phyloP scores from a whole-genome alignment of 2,113 vertebrate species.

The Bolborhynchus lineola region DNA sequence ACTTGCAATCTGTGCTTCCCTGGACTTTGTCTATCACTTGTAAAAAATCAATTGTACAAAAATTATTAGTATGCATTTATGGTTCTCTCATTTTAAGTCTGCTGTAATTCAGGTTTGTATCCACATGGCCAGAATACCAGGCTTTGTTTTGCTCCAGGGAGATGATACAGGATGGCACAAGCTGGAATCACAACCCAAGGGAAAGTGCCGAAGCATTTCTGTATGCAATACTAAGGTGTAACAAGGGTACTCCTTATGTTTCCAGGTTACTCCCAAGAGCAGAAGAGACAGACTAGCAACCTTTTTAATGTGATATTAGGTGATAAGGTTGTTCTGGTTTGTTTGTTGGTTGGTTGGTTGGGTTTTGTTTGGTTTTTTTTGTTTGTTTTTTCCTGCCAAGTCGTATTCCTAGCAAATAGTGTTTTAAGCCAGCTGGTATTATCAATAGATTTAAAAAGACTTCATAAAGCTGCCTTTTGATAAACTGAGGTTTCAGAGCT shows the following conservation, averaged over 20 bases:
- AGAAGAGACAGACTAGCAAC: not conserved
- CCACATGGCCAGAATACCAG: not conserved
- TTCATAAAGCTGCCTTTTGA: not conserved
- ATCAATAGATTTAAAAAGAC: not conserved
- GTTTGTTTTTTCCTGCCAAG: not conserved
- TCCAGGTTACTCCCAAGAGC: not conserved
- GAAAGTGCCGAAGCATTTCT: not conserved
- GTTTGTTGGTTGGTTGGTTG: too few relatives aligned
- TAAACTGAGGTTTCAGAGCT: not conserved
- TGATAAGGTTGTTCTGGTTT: not conserved
- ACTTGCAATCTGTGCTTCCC: not conserved
- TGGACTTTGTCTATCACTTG: not conserved
- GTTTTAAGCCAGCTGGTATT: not conserved
- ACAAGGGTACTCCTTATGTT: not conserved
- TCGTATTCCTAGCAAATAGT: not conserved
- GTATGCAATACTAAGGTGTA: fast-evolving
- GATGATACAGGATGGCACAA: not conserved
- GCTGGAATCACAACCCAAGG: not conserved
- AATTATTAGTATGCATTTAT: not conserved
- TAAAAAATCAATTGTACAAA: not conserved
- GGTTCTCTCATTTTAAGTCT: not conserved
- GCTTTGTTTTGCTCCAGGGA: not conserved
- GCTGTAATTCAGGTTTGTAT: not conserved
- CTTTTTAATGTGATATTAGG: not conserved
- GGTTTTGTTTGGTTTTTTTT: too few relatives aligned